Evolutionary conservation across 2,888 invertebrate genomes (phyloP).

Genomic region (Microctonus brassicae): DNA sequence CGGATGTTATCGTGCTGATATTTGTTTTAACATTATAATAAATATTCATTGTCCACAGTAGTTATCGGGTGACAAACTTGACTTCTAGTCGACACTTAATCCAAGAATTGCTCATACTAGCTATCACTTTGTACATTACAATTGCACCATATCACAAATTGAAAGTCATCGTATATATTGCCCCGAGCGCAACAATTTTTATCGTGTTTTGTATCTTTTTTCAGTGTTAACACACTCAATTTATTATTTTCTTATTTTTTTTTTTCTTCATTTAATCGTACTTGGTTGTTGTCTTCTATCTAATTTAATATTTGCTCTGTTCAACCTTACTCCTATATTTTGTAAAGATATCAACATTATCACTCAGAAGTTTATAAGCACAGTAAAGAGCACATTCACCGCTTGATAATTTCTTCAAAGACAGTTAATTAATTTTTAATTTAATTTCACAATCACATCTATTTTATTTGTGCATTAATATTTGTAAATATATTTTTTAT

Average conservation of each 20-base stretch:
- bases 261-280: not conserved
- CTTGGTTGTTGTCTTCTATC: not conserved
- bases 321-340: not conserved
- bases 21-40: not conserved
- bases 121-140: not conserved
- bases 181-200: not conserved
- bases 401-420: not conserved
- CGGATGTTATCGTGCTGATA: not conserved
- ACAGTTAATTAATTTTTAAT: not conserved
- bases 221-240: not conserved
- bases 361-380: not conserved
- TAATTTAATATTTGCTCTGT: not conserved
- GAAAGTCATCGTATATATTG: not conserved
- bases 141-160: not conserved
- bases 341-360: not conserved
- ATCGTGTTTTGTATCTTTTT: not conserved
- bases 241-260: not conserved
- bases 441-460: not conserved
- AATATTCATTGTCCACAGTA: not conserved
- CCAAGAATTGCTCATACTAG: not conserved
- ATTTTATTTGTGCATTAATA: not conserved
- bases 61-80: not conserved
- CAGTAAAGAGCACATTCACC: not conserved
- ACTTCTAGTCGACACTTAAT: not conserved
- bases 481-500: too few relatives aligned